These are phyloP conservation scores for Sebastes itinus DNA, from an alignment of 2,797 vertebrate genomes.

Conservation along the genomic window DNA sequence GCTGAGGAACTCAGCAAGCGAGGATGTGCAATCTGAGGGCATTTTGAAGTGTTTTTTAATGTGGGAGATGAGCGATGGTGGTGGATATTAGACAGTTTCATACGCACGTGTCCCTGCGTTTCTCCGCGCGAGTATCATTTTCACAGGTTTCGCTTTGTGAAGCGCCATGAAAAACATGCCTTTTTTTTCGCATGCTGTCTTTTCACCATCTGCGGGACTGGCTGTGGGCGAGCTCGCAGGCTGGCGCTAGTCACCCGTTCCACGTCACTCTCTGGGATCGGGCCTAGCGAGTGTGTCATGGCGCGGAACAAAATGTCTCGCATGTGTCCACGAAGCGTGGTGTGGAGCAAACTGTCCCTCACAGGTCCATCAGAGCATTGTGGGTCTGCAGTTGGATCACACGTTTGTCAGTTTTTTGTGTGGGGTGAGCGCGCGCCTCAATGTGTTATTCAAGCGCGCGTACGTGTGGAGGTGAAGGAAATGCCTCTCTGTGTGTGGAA, in stretches of 20 bases:
- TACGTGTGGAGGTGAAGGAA: background rate
- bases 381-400: conserved; percentile 12
- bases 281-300: conserved; percentile 54
- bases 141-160: conserved; percentile 61
- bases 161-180: conserved; percentile 45
- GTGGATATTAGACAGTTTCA: conserved; percentile 27
- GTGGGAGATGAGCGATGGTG: conserved; percentile 29
- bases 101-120: conserved; percentile 16
- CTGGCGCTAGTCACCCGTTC: conserved; percentile 59
- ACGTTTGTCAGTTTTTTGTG: background rate
- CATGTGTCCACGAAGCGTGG: conserved; percentile 43
- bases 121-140: conserved; percentile 37
- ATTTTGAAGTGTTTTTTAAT: conserved; percentile 66
- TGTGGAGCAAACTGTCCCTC: conserved; percentile 61
- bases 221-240: conserved; percentile 65
- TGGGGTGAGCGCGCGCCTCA: background rate
- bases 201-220: conserved; percentile 59
- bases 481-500: background rate
- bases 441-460: conserved; percentile 2
- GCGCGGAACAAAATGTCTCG: conserved; percentile 62
- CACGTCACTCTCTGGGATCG: conserved; percentile 56
- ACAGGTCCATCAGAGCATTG: conserved; percentile 37
- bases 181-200: conserved; percentile 66
- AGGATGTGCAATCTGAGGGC: conserved; percentile 52
- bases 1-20: conserved; percentile 39